Evolutionary conservation across 2,113 vertebrate genomes (phyloP), one percentile per base, ranked within the genome.

Genomic region (Antennarius striatus): DNA sequence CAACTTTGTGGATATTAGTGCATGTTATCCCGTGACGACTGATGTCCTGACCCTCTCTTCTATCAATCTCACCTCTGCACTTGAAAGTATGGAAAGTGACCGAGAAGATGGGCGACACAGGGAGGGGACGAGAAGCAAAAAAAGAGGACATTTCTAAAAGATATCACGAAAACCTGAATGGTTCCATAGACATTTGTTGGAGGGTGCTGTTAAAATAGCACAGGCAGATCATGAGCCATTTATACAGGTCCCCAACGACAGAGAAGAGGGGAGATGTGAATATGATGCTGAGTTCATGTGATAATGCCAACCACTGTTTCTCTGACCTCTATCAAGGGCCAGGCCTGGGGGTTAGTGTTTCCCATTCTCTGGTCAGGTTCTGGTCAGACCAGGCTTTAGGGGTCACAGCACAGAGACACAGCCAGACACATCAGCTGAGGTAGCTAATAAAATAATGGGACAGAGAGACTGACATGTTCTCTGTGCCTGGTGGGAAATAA

Each of bases 31-130:
- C 48, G 62, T 47, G 50, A 46, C 74, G 63, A 54, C 49, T 36
- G 79, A 64, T 68, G 63, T 75, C 49, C 57, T 11, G 39, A 42
- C 56, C 50, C 47, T 29, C 51, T 62, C 29, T 17, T 45, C 36
- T 13, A 1, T 49, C 50, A 45, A 60, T 46, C 51, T 61, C 56
- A n/a, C 49, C 65, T 49, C 56, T 59, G 39, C 60, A 63, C 65
- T 81, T 80, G 69, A 89, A 87, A 61, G 73, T 51, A 32, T 63
- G 32, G 30, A 50, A 43, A 68, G 54, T 60, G 36, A 74, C 79
- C 69, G 56, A 65, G 71, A 86, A 12, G 42, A 43, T 43, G 42
- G 42, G 36, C 59, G 58, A 54, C 10, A 36, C 46, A 53, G 46
- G 30, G 14, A 56, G 77, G 43, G 50, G 32, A 58, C 57, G 36